These are phyloP conservation scores for Clinocottus analis DNA, from an alignment of 2,113 vertebrate genomes.

Conservation along the genomic window DNA sequence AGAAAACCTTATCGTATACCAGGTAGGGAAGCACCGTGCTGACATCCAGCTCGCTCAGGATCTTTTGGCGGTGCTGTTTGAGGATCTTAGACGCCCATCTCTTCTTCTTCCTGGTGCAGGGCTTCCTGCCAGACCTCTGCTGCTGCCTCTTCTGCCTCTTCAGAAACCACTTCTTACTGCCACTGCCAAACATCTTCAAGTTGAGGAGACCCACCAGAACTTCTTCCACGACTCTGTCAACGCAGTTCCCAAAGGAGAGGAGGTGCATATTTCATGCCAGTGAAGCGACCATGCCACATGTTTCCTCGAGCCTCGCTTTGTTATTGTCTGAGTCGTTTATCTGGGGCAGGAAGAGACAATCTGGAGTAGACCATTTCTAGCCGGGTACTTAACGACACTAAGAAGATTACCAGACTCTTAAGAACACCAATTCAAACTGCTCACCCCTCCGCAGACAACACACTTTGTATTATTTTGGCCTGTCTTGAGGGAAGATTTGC, in stretches of 20 bases:
- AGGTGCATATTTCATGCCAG: slow-evolving; percentile 78
- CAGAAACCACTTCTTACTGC: slow-evolving; percentile 86
- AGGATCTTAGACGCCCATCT: slow-evolving; percentile 84
- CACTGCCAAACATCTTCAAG: slow-evolving; percentile 86
- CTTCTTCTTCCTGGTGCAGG: slow-evolving; percentile 80
- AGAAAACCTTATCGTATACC: slow-evolving; percentile 89
- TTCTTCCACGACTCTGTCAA: slow-evolving; percentile 67
- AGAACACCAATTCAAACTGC: slow-evolving; percentile 83
- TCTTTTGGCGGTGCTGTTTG: slow-evolving; percentile 83
- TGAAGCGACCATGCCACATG: slow-evolving; percentile 62
- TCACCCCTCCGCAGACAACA: slow-evolving; percentile 60
- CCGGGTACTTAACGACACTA: slow-evolving; percentile 83
- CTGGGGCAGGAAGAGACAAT: slow-evolving; percentile 83
- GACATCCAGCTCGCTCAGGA: slow-evolving; percentile 87
- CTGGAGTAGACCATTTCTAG: slow-evolving; percentile 85
- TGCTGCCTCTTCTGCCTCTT: slow-evolving; percentile 78
- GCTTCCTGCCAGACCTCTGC: slow-evolving; percentile 74
- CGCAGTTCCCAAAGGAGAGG: slow-evolving; percentile 65
- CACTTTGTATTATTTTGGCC: slow-evolving; percentile 50
- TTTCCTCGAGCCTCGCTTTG: slow-evolving; percentile 68
- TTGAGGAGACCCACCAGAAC: slow-evolving; percentile 58
- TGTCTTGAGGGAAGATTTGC: slow-evolving; percentile 31
- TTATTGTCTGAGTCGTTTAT: slow-evolving; percentile 80
- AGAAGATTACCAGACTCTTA: slow-evolving; percentile 90
- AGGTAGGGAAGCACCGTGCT: slow-evolving; percentile 87